Conservation (phyloP, 2,797 vertebrate species). For the Pithecia hirsuta region DNA sequence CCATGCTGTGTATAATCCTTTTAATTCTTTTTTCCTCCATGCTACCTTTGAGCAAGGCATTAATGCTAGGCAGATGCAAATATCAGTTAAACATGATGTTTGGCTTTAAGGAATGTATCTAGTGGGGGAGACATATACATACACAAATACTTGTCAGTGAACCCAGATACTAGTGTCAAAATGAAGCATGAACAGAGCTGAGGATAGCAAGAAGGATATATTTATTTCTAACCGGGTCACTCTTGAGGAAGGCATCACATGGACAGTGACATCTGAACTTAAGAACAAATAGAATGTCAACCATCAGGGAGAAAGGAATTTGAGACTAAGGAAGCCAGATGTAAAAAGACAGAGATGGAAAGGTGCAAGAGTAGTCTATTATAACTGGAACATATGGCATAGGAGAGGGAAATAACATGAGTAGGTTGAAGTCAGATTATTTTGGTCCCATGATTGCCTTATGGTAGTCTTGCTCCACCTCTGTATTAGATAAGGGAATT, state of each 20-base stretch:
- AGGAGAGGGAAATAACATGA: neutral
- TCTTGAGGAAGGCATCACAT: neutral
- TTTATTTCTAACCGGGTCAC: constrained; percentile 41
- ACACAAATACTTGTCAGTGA: neutral
- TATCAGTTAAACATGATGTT: constrained; percentile 18
- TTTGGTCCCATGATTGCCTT: neutral
- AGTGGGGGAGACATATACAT: neutral
- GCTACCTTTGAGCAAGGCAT: neutral
- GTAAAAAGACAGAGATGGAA: constrained; percentile 22
- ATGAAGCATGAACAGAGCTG: constrained; percentile 1
- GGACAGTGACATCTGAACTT: neutral
- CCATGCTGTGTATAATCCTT: neutral
- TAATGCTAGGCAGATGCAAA: neutral
- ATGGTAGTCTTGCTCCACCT: neutral
- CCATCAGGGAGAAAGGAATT: neutral
- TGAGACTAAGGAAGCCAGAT: neutral
- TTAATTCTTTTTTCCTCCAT: neutral
- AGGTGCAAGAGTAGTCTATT: neutral
- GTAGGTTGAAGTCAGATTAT: neutral
- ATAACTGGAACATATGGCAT: neutral
- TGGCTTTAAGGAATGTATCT: neutral
- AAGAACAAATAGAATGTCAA: constrained; percentile 1
- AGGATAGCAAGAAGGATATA: neutral
- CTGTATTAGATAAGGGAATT: neutral
- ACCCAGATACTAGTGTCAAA: neutral